Evolutionary conservation across 2,888 invertebrate species (phyloP).

Genomic region (Criorhina ranunculi): DNA sequence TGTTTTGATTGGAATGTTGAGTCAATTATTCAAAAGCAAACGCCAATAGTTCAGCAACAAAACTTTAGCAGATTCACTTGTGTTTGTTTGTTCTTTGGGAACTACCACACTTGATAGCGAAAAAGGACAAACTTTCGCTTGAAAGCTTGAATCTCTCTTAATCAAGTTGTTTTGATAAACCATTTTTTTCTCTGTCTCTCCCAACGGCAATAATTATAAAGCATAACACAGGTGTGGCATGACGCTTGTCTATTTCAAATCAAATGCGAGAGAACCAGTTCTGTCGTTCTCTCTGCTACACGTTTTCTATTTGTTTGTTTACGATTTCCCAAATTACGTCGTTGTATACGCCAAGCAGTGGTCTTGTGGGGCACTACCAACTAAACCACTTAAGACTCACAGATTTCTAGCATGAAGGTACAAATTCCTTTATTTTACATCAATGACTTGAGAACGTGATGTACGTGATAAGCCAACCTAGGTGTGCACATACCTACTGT

Average conservation of each 20-base stretch:
- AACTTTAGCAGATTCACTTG: conserved; percentile 1
- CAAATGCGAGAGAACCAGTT: conserved; percentile 55
- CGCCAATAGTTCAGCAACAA: conserved; percentile 22
- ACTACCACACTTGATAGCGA: conserved; percentile 28
- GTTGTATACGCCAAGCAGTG: conserved; percentile 15
- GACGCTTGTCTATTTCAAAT: conserved; percentile 39
- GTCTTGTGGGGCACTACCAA: conserved; percentile 25
- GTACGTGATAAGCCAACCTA: conserved; percentile 46
- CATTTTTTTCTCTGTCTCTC: neutral
- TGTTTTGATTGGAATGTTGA: conserved; percentile 24
- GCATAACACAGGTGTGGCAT: conserved; percentile 73
- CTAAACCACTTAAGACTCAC: neutral
- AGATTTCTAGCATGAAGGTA: conserved; percentile 42
- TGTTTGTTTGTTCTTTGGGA: conserved; percentile 21
- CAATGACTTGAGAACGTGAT: conserved; percentile 37
- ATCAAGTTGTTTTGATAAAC: neutral
- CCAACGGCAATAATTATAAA: conserved; percentile 47
- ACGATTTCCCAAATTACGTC: conserved; percentile 59
- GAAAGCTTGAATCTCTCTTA: neutral
- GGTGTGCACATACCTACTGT: conserved; percentile 22
- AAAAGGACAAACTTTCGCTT: neutral
- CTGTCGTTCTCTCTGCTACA: conserved; percentile 37
- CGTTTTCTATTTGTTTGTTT: conserved; percentile 66
- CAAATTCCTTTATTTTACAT: conserved; percentile 36
- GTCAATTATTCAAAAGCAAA: conserved; percentile 22